Evolutionary conservation across 2,888 invertebrate species (phyloP).

Genomic region (Adelognathus sp.): DNA sequence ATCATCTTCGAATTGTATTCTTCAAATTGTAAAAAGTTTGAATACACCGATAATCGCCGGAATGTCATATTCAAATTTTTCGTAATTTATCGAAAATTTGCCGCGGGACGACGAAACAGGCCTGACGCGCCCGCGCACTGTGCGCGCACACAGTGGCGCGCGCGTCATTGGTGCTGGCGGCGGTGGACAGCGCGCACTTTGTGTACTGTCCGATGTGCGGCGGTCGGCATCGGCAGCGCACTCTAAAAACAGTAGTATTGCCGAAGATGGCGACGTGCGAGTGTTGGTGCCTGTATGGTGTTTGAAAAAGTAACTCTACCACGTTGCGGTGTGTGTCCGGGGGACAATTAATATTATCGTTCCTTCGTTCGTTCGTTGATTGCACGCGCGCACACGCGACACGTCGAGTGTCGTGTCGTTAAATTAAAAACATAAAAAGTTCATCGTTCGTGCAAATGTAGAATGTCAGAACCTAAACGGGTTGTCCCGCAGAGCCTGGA

Average conservation of each 20-base stretch:
- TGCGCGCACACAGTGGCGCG: not conserved
- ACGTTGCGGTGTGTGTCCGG: conserved; percentile 40
- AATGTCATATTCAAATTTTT: too few relatives aligned
- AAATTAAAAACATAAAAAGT: conserved; percentile 69
- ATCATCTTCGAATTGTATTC: too few relatives aligned
- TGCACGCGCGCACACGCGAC: too few relatives aligned
- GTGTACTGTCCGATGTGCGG: too few relatives aligned
- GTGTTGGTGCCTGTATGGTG: conserved; percentile 69
- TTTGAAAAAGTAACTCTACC: conserved; percentile 61
- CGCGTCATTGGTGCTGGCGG: conserved; percentile 42
- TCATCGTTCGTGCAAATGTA: conserved; percentile 81
- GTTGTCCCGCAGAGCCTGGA: conserved; percentile 87
- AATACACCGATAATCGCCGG: too few relatives aligned
- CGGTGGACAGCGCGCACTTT: conserved; percentile 30
- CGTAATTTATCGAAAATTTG: not conserved
- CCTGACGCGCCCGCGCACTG: conserved; percentile 10
- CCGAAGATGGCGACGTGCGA: conserved; percentile 77
- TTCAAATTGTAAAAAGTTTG: too few relatives aligned
- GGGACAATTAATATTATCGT: too few relatives aligned
- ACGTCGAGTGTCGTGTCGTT: conserved; percentile 76
- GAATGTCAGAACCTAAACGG: conserved; percentile 90
- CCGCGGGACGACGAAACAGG: too few relatives aligned
- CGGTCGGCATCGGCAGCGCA: conserved; percentile 68
- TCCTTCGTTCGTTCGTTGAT: too few relatives aligned
- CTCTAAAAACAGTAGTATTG: conserved; percentile 77